Percentiles rank a stretch among this genome's conserved stretches.
Evolutionary conservation across 2,888 invertebrate genomes (phyloP).

Genomic region (Sarcophaga variegata): DNA sequence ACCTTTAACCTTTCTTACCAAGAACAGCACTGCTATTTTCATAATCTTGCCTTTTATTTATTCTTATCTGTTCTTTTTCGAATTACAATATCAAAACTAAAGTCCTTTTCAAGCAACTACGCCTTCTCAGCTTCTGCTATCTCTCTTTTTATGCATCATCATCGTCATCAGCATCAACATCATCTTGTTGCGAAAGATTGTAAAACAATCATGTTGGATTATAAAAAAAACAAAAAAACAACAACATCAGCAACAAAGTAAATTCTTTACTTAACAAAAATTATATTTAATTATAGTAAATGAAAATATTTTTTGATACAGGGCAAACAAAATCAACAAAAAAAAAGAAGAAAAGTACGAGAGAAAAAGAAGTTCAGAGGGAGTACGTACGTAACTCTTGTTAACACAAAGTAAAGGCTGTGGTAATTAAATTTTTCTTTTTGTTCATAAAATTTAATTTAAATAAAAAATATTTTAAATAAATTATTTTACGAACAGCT

Average conservation of each 20-base stretch:
- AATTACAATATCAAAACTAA: too few relatives aligned
- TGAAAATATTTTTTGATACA: slow-evolving; percentile 42
- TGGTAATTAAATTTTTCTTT: slow-evolving; percentile 24
- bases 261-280: slow-evolving; percentile 56
- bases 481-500: too few relatives aligned
- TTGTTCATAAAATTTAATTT: background rate
- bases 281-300: slow-evolving; percentile 59
- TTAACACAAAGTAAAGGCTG: slow-evolving; percentile 39
- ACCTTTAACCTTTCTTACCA: too few relatives aligned
- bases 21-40: too few relatives aligned
- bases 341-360: background rate
- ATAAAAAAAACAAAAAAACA: slow-evolving; percentile 19
- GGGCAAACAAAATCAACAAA: slow-evolving; percentile 1
- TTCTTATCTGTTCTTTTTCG: too few relatives aligned
- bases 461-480: background rate
- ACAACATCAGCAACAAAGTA: slow-evolving; percentile 33
- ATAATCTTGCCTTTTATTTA: too few relatives aligned
- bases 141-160: slow-evolving; percentile 12
- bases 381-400: slow-evolving; percentile 11
- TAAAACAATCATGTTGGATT: slow-evolving; percentile 50
- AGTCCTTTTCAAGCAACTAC: background rate
- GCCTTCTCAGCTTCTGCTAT: background rate
- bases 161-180: background rate
- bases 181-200: background rate
- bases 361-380: background rate